Base-by-base conservation (phyloP, 1,140 invertebrate genomes). In the Pachyrhynchus sulphureomaculatus region DNA sequence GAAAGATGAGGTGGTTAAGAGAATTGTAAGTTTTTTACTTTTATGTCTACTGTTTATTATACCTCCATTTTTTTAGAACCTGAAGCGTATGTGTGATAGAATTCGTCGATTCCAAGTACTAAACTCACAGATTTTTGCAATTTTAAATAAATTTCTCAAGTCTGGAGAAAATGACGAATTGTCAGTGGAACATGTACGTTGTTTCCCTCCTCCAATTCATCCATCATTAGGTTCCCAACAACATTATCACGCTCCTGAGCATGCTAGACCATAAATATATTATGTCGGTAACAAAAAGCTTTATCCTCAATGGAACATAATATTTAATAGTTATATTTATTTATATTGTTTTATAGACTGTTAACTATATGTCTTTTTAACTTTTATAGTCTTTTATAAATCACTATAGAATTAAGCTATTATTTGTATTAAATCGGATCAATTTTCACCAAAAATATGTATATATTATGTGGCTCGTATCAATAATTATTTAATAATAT, bases 91-190 rank as follows among this genome's bases (percentile, higher is more conserved):
- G 93, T 95, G 98, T 42, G 96, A 99, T 78, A 84, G 97, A 64
- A 97, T 99, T 68, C 84, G 96, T 48, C 86, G 96, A 54, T 98
- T 99, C 79, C 96, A 99, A 82, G 95, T 99, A 57, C 81, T 99
- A 36, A 99, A 99, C 80, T 97, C 94, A 42, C 96, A 99, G 81
- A 98, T 99, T 59, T 99, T 99, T 81, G 92, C 95, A 15, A 91
- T 96, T 36, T 82, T 99, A 23, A 95, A 96, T 78, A 97, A 98
- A 76, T 98, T 96, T 80, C 81, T 99, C 29, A 93, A 92, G 73
- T 88, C 88, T 23, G 86, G 87, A 60, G 91, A 93, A 68, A 86
- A 86, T 57, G 89, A 94, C 72, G 87, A 88, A 39, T 86, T 92
- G 48, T 93, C 93, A 20, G 92, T 97, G 9, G 95, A 98, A 77